Evolutionary conservation across 2,797 vertebrate species (phyloP).

Genomic region (Pseudopleuronectes americanus): DNA sequence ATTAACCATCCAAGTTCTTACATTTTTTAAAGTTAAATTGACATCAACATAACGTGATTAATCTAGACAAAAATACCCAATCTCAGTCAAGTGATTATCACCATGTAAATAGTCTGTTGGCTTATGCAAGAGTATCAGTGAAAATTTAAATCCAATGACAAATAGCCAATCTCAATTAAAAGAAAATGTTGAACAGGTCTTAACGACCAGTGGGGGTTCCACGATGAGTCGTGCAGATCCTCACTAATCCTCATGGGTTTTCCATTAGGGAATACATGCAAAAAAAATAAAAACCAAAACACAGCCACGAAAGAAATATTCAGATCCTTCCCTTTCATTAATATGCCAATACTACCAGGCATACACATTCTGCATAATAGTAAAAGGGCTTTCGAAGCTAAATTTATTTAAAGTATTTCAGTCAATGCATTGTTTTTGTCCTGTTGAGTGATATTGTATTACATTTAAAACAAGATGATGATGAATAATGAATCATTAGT

Average conservation of each 20-base stretch:
- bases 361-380: not conserved
- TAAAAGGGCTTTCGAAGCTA: not conserved
- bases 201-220: conserved; percentile 41
- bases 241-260: conserved; percentile 10
- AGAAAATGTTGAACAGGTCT: conserved; percentile 41
- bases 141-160: not conserved
- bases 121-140: not conserved
- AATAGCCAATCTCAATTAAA: conserved; percentile 41
- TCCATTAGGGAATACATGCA: conserved; percentile 28
- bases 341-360: not conserved
- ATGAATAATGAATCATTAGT: not conserved
- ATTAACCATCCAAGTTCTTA: not conserved
- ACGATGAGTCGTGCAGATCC: conserved; percentile 26
- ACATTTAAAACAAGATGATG: not conserved
- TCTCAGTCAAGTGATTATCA: not conserved
- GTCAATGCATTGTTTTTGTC: not conserved
- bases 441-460: no score
- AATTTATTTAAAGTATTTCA: not conserved
- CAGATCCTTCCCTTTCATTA: not conserved
- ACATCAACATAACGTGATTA: not conserved
- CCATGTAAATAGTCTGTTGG: not conserved
- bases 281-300: conserved; percentile 24
- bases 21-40: not conserved
- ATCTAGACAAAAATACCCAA: not conserved
- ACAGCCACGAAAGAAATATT: not conserved